These are phyloP conservation scores for Atta colombica DNA, from an alignment of 1,140 invertebrate genomes.

Conservation along the genomic window DNA sequence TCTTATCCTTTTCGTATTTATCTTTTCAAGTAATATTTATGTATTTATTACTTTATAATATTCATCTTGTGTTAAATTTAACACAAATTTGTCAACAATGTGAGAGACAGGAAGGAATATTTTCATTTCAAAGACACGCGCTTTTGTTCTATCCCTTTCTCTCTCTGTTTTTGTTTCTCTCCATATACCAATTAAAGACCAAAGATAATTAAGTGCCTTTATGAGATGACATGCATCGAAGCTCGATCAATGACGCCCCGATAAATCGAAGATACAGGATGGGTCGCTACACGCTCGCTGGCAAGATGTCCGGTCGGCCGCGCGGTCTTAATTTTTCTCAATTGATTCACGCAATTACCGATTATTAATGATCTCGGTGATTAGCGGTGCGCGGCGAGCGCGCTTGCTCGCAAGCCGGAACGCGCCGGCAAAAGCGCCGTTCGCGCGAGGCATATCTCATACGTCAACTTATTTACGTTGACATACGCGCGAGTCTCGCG, in stretches of 20 bases:
- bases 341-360: conserved; percentile 68
- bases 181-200: conserved; percentile 33
- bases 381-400: conserved; percentile 49
- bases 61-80: too few species aligned
- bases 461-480: conserved; percentile 65
- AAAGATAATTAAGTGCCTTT: conserved; percentile 51
- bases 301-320: conserved; percentile 35
- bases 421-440: conserved; percentile 19
- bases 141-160: background rate
- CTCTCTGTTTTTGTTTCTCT: conserved; percentile 4
- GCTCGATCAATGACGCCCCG: conserved; percentile 50
- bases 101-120: background rate
- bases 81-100: too few species aligned
- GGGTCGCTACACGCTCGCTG: conserved; percentile 16
- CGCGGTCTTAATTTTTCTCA: conserved; percentile 61
- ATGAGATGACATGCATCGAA: conserved; percentile 38
- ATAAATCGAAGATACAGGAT: conserved; percentile 50
- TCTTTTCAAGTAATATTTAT: too few species aligned
- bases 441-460: conserved; percentile 8
- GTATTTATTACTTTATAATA: too few species aligned
- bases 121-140: background rate
- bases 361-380: conserved; percentile 69
- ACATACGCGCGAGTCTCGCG: conserved; percentile 44
- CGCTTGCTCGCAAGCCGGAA: conserved; percentile 6
- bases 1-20: too few species aligned